Conservation (phyloP, 2,888 invertebrate species). For the Pachydiplax longipennis region DNA sequence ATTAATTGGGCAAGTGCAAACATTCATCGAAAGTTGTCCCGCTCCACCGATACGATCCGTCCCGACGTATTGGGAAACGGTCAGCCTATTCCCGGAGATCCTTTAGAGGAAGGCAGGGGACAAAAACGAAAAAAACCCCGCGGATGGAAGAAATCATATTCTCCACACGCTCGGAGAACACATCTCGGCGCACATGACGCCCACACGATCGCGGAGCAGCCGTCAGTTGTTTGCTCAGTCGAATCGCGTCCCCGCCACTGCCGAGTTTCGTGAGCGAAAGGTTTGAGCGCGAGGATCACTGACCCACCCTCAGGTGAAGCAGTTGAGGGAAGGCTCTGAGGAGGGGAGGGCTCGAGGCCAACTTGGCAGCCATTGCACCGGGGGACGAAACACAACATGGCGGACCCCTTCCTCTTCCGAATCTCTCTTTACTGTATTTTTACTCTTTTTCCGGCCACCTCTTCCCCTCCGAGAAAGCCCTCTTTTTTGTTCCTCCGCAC, state of each 20-base stretch:
- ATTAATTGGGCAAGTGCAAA: no score
- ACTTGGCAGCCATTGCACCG: slow-evolving; percentile 38
- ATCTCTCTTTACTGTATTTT: not conserved
- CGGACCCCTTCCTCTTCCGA: slow-evolving; percentile 10
- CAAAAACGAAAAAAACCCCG: not conserved
- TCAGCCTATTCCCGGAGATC: not conserved
- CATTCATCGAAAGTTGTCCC: no score
- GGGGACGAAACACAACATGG: slow-evolving; percentile 38
- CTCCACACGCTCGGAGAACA: not conserved
- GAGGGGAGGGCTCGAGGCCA: slow-evolving; percentile 31
- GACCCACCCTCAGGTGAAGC: slow-evolving; percentile 44
- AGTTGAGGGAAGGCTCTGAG: slow-evolving; percentile 22
- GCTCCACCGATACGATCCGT: no score
- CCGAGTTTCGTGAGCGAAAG: slow-evolving; percentile 38
- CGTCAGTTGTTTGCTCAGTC: slow-evolving; percentile 33
- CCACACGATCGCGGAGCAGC: not conserved
- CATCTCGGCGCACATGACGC: not conserved
- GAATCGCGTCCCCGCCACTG: slow-evolving; percentile 30
- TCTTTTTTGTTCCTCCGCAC: not conserved
- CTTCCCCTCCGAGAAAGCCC: not conserved
- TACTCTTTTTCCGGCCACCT: not conserved
- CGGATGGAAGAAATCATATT: not conserved
- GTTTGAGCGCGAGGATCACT: slow-evolving; percentile 35
- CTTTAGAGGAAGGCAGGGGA: not conserved
- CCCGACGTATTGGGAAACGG: no score